Conservation (phyloP, 2,113 vertebrate genomes). For the Nesogale talazaci region DNA sequence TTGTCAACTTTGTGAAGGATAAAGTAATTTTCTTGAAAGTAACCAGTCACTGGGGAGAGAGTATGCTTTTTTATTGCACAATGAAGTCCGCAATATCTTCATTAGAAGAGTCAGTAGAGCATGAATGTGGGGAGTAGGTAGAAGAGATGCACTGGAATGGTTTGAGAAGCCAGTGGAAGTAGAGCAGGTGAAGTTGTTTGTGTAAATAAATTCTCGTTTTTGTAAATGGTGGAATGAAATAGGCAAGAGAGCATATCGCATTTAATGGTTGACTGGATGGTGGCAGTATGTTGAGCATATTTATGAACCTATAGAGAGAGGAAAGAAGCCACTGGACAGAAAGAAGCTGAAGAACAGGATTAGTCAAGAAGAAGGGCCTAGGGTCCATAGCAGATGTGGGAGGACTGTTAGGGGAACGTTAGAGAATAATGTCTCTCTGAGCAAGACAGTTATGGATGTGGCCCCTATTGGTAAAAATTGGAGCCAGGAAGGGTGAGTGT, state of each 20-base stretch:
- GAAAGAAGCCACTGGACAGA: background rate
- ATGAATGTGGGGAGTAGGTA: background rate
- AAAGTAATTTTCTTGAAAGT: background rate
- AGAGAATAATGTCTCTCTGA: background rate
- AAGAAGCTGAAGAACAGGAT: background rate
- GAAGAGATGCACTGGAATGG: too few relatives aligned
- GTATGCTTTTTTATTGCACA: background rate
- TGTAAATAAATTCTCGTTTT: constrained; percentile 28
- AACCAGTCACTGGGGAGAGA: constrained; percentile 8
- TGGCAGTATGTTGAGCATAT: too few relatives aligned
- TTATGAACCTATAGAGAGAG: background rate
- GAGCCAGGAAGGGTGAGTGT: background rate
- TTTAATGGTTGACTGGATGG: constrained; percentile 29
- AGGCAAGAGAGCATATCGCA: too few relatives aligned
- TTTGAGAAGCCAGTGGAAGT: constrained; percentile 27
- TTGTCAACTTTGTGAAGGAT: background rate
- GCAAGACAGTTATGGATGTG: background rate
- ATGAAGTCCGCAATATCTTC: background rate
- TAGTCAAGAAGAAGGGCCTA: background rate
- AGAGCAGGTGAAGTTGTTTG: background rate
- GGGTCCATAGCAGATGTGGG: background rate
- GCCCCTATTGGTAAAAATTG: background rate
- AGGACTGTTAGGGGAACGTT: background rate
- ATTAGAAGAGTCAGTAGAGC: constrained; percentile 29
- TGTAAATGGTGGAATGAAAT: background rate